phyloP scores from a whole-genome alignment of 2,113 vertebrate genomes.

The Oceanodroma tethys region DNA sequence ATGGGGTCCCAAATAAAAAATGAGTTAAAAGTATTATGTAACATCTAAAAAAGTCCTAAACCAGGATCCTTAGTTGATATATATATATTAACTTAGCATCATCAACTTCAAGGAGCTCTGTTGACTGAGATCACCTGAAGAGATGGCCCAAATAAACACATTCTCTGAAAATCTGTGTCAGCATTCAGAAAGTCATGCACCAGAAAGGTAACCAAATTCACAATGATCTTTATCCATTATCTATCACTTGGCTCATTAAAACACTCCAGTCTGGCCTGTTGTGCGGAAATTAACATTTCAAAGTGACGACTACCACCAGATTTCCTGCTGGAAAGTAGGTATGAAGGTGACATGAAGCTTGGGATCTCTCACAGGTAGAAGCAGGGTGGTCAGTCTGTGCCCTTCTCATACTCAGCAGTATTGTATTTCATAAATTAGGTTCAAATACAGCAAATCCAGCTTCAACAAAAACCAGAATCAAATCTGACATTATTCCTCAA shows the following conservation, averaged over 20 bases:
- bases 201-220: background rate
- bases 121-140: background rate
- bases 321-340: background rate
- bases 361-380: background rate
- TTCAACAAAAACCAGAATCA: background rate
- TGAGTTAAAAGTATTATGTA: fast-evolving
- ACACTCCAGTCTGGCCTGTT: background rate
- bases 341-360: background rate
- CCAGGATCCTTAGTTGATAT: background rate
- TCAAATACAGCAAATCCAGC: background rate
- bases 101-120: background rate
- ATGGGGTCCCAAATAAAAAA: background rate
- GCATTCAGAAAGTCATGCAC: background rate
- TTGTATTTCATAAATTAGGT: background rate
- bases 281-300: background rate
- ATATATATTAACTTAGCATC: background rate
- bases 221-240: background rate
- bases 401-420: background rate
- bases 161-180: background rate
- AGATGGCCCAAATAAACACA: background rate
- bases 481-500: background rate
- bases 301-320: background rate
- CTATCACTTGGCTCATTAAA: background rate
- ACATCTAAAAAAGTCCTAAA: background rate
- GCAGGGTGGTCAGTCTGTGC: background rate